Conservation (phyloP, 2,113 vertebrate species). For the Lanius collurio region DNA sequence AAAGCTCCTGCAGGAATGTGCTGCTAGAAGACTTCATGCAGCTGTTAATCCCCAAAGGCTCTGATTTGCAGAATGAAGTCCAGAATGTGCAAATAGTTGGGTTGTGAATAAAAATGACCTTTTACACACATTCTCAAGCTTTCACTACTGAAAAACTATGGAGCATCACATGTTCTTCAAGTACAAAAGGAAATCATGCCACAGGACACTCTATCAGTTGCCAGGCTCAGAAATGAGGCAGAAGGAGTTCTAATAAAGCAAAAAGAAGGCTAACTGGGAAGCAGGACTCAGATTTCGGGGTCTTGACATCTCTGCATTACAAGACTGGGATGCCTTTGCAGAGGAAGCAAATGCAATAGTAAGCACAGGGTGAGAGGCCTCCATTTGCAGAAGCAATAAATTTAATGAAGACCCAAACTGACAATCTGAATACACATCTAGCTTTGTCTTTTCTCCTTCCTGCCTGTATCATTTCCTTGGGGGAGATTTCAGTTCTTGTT, state of each 20-base stretch:
- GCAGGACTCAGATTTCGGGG: not conserved
- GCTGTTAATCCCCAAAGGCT: constrained; percentile 35
- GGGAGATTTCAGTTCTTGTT: constrained; percentile 41
- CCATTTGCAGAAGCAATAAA: not conserved
- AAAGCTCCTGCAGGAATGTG: not conserved
- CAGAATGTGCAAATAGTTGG: not conserved
- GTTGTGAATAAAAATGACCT: not conserved
- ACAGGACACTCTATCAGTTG: not conserved
- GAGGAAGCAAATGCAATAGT: not conserved
- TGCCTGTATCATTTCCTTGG: not conserved
- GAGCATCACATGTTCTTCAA: not conserved
- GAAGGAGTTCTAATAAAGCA: not conserved
- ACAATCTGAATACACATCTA: not conserved
- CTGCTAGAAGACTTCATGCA: not conserved
- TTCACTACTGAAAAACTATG: not conserved
- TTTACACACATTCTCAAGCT: not conserved
- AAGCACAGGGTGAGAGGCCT: not conserved
- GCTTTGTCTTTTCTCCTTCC: not conserved
- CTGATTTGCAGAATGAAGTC: not conserved
- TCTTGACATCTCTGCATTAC: not conserved
- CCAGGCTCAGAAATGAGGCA: not conserved
- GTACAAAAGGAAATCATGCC: not conserved
- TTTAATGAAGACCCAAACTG: not conserved
- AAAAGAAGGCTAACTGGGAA: not conserved
- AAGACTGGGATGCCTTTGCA: not conserved